phyloP scores from a whole-genome alignment of 2,888 invertebrate genomes.

The Elysia crispata region DNA sequence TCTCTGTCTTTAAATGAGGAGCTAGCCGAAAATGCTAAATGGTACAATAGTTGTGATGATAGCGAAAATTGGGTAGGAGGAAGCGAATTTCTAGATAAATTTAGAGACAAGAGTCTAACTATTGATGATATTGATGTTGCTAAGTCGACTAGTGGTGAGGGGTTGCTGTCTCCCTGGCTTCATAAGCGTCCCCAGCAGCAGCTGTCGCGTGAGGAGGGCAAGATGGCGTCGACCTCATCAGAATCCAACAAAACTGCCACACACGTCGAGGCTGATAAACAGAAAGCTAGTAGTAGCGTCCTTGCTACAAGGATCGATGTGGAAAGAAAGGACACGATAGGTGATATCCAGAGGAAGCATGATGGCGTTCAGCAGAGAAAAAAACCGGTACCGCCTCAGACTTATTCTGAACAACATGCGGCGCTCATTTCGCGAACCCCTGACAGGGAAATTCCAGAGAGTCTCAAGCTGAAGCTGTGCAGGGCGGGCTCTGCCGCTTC shows the following conservation, averaged over 20 bases:
- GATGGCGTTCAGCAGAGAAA: not conserved
- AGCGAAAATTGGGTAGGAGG: conserved; percentile 1
- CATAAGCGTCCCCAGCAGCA: not conserved
- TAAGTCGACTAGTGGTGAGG: not conserved
- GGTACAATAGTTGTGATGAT: conserved; percentile 24
- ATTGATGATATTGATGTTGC: not conserved
- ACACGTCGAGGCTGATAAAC: not conserved
- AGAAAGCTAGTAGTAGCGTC: no score
- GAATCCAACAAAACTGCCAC: no score
- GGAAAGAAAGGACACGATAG: not conserved
- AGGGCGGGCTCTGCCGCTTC: conserved; percentile 52
- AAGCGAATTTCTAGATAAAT: not conserved
- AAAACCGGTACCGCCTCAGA: not conserved
- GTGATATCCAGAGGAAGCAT: not conserved
- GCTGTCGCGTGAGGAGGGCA: not conserved
- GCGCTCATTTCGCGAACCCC: not conserved
- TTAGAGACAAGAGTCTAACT: not conserved
- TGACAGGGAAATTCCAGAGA: not conserved
- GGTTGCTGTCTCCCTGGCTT: no score
- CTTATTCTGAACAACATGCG: not conserved
- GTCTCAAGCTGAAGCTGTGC: not conserved
- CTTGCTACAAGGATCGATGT: not conserved
- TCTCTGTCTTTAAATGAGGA: conserved; percentile 44
- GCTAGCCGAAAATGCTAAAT: conserved; percentile 25
- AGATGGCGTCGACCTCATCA: no score